Evolutionary conservation across 2,888 invertebrate species (phyloP).

Genomic region (Endotricha flammealis): DNA sequence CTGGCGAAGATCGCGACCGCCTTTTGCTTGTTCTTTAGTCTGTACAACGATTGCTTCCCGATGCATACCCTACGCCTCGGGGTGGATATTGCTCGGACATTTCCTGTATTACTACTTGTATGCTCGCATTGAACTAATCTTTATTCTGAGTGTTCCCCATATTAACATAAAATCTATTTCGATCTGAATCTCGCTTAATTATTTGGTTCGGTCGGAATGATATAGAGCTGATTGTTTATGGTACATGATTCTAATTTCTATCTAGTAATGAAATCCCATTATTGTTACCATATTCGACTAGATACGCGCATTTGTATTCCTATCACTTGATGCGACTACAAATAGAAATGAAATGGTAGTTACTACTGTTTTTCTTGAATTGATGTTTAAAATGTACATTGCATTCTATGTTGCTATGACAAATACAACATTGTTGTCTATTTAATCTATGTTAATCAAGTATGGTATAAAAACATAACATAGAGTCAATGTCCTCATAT

Average conservation of each 20-base stretch:
- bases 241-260: slow-evolving; percentile 9
- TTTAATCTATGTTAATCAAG: no score
- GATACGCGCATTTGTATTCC: not conserved
- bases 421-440: no score
- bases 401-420: no score
- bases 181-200: slow-evolving; percentile 45
- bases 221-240: slow-evolving; percentile 24
- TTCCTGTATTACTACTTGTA: slow-evolving; percentile 68
- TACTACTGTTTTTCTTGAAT: no score
- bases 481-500: no score
- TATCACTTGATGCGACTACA: not conserved
- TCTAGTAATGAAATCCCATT: slow-evolving; percentile 4
- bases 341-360: not conserved
- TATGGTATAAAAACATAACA: no score
- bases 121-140: slow-evolving; percentile 52
- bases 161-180: slow-evolving; percentile 65
- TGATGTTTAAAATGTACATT: no score
- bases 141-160: slow-evolving; percentile 54
- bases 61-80: slow-evolving; percentile 61
- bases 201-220: slow-evolving; percentile 28
- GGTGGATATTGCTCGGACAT: slow-evolving; percentile 62
- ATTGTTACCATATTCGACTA: not conserved
- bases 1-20: slow-evolving; percentile 60
- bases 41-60: slow-evolving; percentile 63
- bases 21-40: slow-evolving; percentile 66